phyloP scores from a whole-genome alignment of 2,888 invertebrate genomes.

The Drosophila histrio region DNA sequence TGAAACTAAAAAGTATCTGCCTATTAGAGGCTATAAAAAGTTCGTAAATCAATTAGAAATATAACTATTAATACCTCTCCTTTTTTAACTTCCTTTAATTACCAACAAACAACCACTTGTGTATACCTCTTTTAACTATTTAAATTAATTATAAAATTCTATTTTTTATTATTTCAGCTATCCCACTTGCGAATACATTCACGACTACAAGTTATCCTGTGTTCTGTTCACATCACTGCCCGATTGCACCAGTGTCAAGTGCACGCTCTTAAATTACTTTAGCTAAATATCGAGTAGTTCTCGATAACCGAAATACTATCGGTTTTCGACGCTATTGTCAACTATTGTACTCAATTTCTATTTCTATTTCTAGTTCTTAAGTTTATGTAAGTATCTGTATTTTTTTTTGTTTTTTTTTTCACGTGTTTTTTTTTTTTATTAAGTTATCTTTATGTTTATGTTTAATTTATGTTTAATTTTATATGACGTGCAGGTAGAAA shows the following conservation, averaged over 20 bases:
- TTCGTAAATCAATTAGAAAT: too few species aligned
- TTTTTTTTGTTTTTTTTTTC: slow-evolving; percentile 15
- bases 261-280: slow-evolving; percentile 82
- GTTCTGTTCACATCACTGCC: slow-evolving; percentile 84
- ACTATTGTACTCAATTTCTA: slow-evolving; percentile 33
- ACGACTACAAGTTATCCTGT: slow-evolving; percentile 83
- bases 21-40: too few species aligned
- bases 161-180: slow-evolving; percentile 63
- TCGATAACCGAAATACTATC: slow-evolving; percentile 2
- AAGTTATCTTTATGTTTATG: slow-evolving; percentile 29
- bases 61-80: too few species aligned
- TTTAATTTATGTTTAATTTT: slow-evolving; percentile 41
- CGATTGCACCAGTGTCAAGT: slow-evolving; percentile 82
- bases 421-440: slow-evolving; percentile 2
- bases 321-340: slow-evolving; percentile 1
- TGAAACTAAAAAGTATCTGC: too few species aligned
- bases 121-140: background rate
- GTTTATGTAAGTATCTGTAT: slow-evolving; percentile 1
- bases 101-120: too few species aligned
- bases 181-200: slow-evolving; percentile 83
- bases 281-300: slow-evolving; percentile 50
- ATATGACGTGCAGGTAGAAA: slow-evolving; percentile 26
- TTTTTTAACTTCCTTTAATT: too few species aligned
- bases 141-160: background rate
- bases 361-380: slow-evolving; percentile 21